Percentiles rank a stretch among this genome's conserved stretches.
Conservation (phyloP, 1,140 invertebrate genomes). For the Stenopsyche tienmushanensis region DNA sequence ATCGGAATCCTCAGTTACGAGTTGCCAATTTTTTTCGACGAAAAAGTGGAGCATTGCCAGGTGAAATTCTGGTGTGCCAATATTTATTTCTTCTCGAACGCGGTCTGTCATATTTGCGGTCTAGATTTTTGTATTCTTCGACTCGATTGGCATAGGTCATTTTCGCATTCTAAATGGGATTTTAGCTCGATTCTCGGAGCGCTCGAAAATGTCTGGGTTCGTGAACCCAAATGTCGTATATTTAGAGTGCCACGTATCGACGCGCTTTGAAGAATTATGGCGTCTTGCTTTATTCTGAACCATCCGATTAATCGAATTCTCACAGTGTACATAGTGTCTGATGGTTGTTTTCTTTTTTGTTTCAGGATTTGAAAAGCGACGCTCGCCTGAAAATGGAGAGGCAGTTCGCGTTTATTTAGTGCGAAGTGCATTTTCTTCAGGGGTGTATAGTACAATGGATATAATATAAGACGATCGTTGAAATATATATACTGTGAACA, state of each 20-base stretch:
- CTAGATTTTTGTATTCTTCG: too few relatives aligned
- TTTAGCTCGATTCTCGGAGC: background rate
- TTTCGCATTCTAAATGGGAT: too few relatives aligned
- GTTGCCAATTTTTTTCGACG: background rate
- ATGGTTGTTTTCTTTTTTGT: slow-evolving; percentile 2
- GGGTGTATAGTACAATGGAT: slow-evolving; percentile 1
- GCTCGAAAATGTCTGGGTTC: background rate
- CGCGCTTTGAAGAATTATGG: too few relatives aligned
- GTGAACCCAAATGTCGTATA: too few relatives aligned
- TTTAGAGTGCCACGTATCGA: background rate
- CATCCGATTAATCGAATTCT: background rate
- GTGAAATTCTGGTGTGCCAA: background rate
- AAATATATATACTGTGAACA: too few relatives aligned
- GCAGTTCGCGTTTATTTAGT: too few relatives aligned
- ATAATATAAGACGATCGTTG: background rate
- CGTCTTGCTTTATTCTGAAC: too few relatives aligned
- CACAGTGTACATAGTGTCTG: too few relatives aligned
- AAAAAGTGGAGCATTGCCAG: background rate
- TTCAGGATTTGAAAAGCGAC: slow-evolving; percentile 1
- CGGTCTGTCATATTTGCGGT: background rate
- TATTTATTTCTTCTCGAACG: too few relatives aligned
- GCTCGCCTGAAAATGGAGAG: too few relatives aligned
- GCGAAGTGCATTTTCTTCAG: background rate
- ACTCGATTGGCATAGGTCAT: too few relatives aligned
- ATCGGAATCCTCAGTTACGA: background rate